phyloP scores from a whole-genome alignment of 2,113 vertebrate genomes.

The Thomomys bottae region DNA sequence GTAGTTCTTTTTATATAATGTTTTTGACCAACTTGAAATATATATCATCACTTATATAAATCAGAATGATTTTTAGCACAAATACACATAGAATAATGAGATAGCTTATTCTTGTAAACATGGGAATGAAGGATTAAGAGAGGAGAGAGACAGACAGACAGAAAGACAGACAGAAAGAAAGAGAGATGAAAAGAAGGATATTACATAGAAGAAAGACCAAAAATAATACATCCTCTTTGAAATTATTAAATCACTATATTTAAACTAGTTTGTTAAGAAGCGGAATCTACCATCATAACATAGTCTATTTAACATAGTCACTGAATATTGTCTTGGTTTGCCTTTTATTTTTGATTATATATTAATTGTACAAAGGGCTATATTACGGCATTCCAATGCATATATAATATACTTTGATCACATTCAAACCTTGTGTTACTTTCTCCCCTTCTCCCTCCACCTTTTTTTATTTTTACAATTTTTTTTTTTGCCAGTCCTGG shows the following conservation, averaged over 20 bases:
- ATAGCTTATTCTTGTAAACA: not conserved
- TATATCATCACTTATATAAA: not conserved
- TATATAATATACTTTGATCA: no score
- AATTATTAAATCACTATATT: not conserved
- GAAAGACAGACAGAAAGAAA: not conserved
- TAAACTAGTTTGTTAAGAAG: not conserved
- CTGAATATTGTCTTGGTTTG: constrained; percentile 15
- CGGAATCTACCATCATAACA: not conserved
- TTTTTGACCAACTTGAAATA: constrained; percentile 17
- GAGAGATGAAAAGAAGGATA: not conserved
- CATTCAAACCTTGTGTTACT: no score
- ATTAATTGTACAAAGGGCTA: no score
- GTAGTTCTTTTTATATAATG: constrained; percentile 3
- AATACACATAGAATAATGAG: not conserved
- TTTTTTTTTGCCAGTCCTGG: no score
- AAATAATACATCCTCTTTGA: not conserved
- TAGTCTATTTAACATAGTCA: not conserved
- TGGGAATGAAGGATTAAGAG: not conserved
- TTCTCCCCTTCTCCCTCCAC: no score
- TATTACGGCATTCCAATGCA: no score
- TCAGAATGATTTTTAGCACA: constrained; percentile 17
- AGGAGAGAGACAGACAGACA: not conserved
- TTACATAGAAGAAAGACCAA: not conserved
- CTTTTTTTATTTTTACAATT: no score
- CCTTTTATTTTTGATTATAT: constrained; percentile 42